These are phyloP conservation scores for Lithobates pipiens DNA, from an alignment of 2,797 vertebrate genomes.

Conservation along the genomic window DNA sequence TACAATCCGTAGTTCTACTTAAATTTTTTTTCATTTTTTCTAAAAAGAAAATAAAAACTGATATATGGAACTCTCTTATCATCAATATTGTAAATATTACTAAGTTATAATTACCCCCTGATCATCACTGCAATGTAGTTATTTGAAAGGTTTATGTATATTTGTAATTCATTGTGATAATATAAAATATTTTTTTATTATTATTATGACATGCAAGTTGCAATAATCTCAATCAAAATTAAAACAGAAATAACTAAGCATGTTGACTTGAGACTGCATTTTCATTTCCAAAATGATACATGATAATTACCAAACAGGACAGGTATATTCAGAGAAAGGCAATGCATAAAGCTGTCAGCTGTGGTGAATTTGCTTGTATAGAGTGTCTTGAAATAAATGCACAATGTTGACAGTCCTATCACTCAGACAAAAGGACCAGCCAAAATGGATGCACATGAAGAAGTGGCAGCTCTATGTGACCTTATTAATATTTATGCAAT, in stretches of 20 bases:
- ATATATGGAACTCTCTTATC: too few relatives aligned
- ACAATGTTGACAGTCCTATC: constrained; percentile 85
- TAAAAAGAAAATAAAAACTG: too few relatives aligned
- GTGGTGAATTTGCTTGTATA: constrained; percentile 77
- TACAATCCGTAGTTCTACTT: too few relatives aligned
- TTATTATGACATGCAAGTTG: constrained; percentile 67
- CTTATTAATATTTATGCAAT: constrained; percentile 86
- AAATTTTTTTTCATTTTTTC: too few relatives aligned
- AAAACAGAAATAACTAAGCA: constrained; percentile 48
- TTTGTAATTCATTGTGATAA: constrained; percentile 40
- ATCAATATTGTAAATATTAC: neutral
- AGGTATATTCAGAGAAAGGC: constrained; percentile 71
- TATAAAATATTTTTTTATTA: constrained; percentile 53
- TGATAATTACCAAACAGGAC: constrained; percentile 68
- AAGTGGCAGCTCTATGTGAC: constrained; percentile 78
- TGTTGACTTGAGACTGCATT: constrained; percentile 64
- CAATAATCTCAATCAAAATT: constrained; percentile 64
- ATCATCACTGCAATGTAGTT: constrained; percentile 1
- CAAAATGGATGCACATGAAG: constrained; percentile 77
- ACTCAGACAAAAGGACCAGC: constrained; percentile 78
- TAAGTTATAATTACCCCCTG: neutral
- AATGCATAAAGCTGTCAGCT: constrained; percentile 78
- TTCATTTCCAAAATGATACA: constrained; percentile 66
- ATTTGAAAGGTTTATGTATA: constrained; percentile 39
- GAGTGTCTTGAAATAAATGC: constrained; percentile 77